Evolutionary conservation across 1,140 invertebrate species (phyloP), one percentile per base, ranked within the genome.

Genomic region (Heliconius hermathena): DNA sequence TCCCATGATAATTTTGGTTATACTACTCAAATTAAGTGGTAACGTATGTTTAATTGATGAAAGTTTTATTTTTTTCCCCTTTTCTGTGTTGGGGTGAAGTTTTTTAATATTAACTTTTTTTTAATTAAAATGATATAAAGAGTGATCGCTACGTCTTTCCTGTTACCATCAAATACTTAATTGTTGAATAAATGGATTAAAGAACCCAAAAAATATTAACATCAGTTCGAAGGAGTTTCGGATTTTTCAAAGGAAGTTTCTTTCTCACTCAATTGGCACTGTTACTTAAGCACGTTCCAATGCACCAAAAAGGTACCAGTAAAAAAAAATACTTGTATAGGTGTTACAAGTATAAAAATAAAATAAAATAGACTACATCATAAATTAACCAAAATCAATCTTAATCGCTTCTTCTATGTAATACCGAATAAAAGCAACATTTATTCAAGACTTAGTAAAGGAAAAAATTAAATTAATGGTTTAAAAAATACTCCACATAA

Each of bases 381-480:
- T 57, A 70, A 52, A 71, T 75, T 41, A n/a, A 71, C 9, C 52
- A 13, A 73, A 80, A 80, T 60, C n/a, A 60, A 26, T 60, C 57
- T 60, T n/a, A 13, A 66, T 22, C 8, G 2, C 3, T 57, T 57
- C 2, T 57, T 22, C 52, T 20, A 54, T 54, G 52, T 20, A 57
- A 57, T 9, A n/a, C 5, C 18, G 4, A 18, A 49, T 49, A 18
- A 49, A 49, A 20, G 52, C 8, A n/a, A 57, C 54, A 22, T 57
- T n/a, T 57, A 18, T n/a, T 22, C 2, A 2, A 9, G 2, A 54
- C 52, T 18, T 54, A 54, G 5, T 36, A 18, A 54, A 54, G 4
- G 18, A 82, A 83, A 81, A 84, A 80, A 49, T 82, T 77, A 82
- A 87, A 87, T 87, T 89, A 90, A 88, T 90, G 83, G 82, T 71